Conservation (phyloP, 2,888 invertebrate species). For the Cephonodes hylas region DNA sequence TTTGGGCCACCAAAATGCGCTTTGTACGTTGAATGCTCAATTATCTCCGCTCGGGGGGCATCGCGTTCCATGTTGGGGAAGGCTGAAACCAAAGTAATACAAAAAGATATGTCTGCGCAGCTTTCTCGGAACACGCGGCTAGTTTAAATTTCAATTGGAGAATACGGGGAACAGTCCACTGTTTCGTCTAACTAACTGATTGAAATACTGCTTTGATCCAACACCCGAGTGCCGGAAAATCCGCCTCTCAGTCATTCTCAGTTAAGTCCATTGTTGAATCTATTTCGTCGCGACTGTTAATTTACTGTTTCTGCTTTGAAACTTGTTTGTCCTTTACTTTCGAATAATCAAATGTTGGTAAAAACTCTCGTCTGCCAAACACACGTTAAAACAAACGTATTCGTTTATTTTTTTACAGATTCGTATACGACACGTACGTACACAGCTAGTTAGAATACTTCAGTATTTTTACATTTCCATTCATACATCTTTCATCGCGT, state of each 20-base stretch:
- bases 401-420: not conserved
- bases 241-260: constrained; percentile 21
- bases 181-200: constrained; percentile 75
- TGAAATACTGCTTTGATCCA: constrained; percentile 71
- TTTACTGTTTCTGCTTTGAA: constrained; percentile 32
- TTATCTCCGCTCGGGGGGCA: constrained; percentile 40
- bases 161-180: constrained; percentile 66
- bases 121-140: constrained; percentile 65
- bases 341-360: constrained; percentile 15
- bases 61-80: constrained; percentile 55
- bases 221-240: constrained; percentile 29
- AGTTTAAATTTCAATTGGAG: constrained; percentile 78
- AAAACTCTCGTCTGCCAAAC: not conserved
- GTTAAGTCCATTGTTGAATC: constrained; percentile 26
- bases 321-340: constrained; percentile 28
- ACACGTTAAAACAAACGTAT: not conserved
- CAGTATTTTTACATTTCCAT: not conserved
- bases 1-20: not conserved
- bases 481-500: not conserved
- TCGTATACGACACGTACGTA: not conserved
- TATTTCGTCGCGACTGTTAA: constrained; percentile 18
- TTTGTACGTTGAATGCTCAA: constrained; percentile 25
- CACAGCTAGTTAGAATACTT: not conserved
- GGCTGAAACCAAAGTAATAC: constrained; percentile 49
- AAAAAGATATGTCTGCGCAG: constrained; percentile 41